Evolutionary conservation across 2,888 invertebrate genomes (phyloP).

Genomic region (Eupeodes luniger): DNA sequence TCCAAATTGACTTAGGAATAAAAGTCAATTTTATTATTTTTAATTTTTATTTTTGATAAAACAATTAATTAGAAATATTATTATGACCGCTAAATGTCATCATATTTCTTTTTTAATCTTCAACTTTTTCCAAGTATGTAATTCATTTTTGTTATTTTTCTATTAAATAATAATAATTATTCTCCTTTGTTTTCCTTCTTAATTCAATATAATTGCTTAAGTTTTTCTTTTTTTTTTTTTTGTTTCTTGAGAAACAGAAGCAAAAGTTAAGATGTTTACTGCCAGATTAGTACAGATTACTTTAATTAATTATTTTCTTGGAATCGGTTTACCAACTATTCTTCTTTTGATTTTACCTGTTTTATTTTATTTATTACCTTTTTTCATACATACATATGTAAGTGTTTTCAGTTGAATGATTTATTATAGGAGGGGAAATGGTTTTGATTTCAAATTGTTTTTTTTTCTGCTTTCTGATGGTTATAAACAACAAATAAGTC

Average conservation of each 20-base stretch:
- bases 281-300: slow-evolving; percentile 58
- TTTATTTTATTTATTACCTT: slow-evolving; percentile 52
- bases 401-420: slow-evolving; percentile 40
- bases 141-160: slow-evolving; percentile 24
- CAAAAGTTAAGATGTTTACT: slow-evolving; percentile 14
- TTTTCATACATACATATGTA: slow-evolving; percentile 16
- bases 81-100: slow-evolving; percentile 59
- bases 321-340: neutral
- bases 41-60: neutral
- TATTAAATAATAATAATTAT: neutral
- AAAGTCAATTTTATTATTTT: neutral
- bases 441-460: slow-evolving; percentile 34
- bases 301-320: slow-evolving; percentile 64
- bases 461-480: neutral
- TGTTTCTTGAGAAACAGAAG: slow-evolving; percentile 10
- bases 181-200: neutral
- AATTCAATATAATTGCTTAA: neutral
- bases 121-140: slow-evolving; percentile 43
- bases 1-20: neutral
- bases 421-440: slow-evolving; percentile 38
- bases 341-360: slow-evolving; percentile 49
- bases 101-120: slow-evolving; percentile 53
- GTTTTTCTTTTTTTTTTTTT: slow-evolving; percentile 7
- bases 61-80: slow-evolving; percentile 49
- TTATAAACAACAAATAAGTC: neutral